These are phyloP conservation scores for Drosophila barbarae DNA, from an alignment of 2,888 invertebrate genomes.

Conservation along the genomic window DNA sequence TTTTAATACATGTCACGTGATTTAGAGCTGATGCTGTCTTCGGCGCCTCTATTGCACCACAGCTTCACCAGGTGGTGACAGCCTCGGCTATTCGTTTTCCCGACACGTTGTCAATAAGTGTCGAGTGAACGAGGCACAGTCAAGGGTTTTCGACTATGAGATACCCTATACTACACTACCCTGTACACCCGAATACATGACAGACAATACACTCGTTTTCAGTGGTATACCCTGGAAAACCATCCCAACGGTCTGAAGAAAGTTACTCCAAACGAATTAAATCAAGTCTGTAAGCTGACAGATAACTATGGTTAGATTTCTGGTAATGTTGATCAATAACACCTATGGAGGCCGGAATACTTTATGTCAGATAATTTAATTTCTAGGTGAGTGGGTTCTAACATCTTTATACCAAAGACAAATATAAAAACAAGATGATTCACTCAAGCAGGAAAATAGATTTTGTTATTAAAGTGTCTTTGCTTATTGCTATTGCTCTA, in stretches of 20 bases:
- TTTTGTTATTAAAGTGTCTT: no score
- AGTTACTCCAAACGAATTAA: neutral
- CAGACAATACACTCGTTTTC: no score
- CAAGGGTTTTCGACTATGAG: neutral
- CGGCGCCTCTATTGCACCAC: constrained; percentile 4
- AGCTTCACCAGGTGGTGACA: constrained; percentile 19
- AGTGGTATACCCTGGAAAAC: neutral
- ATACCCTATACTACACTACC: neutral
- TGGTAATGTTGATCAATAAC: neutral
- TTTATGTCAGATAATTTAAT: no score
- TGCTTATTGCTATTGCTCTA: neutral
- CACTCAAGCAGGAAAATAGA: neutral
- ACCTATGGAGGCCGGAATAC: neutral
- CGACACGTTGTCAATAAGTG: constrained; percentile 22
- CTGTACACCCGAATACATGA: neutral
- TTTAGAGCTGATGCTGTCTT: constrained; percentile 42
- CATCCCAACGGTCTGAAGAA: neutral
- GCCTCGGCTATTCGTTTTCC: constrained; percentile 7
- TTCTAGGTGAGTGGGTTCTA: no score
- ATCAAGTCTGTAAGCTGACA: neutral
- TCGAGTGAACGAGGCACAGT: neutral
- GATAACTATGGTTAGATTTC: no score
- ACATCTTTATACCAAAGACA: no score
- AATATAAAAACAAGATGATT: neutral
- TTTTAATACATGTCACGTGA: constrained; percentile 48